Evolutionary conservation across 2,888 invertebrate species (phyloP).

Genomic region (Drosophila anomalata): DNA sequence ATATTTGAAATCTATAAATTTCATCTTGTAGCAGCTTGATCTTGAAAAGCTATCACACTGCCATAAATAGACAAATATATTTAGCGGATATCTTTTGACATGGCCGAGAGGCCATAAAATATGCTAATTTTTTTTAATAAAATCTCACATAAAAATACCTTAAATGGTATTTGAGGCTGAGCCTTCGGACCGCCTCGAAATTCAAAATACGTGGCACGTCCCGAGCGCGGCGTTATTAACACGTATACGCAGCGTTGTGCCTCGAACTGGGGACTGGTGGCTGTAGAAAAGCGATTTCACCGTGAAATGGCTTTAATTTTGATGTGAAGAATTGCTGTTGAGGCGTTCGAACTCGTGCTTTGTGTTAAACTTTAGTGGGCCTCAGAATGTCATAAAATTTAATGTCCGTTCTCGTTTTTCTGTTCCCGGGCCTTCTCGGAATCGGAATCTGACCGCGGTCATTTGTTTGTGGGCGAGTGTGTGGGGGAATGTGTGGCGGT

Average conservation of each 20-base stretch:
- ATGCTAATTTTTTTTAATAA: constrained; percentile 71
- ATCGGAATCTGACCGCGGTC: constrained; percentile 56
- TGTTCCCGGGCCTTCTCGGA: not conserved
- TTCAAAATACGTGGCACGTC: constrained; percentile 66
- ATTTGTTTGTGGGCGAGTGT: constrained; percentile 46
- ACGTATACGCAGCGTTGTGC: constrained; percentile 54
- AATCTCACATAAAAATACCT: constrained; percentile 71
- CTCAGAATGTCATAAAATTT: constrained; percentile 74
- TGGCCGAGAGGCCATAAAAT: constrained; percentile 54
- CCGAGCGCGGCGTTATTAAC: constrained; percentile 70
- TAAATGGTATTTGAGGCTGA: constrained; percentile 54
- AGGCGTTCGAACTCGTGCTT: constrained; percentile 59
- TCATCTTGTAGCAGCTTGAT: constrained; percentile 1
- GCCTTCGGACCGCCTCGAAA: constrained; percentile 27
- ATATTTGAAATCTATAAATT: constrained; percentile 5
- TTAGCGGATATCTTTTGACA: constrained; percentile 25
- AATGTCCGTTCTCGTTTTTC: constrained; percentile 51
- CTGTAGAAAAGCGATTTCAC: constrained; percentile 19
- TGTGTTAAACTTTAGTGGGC: constrained; percentile 69
- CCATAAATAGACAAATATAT: constrained; percentile 7
- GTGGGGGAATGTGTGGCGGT: constrained; percentile 6
- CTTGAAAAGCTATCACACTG: not conserved
- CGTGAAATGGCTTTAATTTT: constrained; percentile 64
- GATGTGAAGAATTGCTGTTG: constrained; percentile 53
- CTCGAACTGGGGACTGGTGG: not conserved